Base-by-base conservation (phyloP, 1,140 invertebrate species). In the Triops longicaudatus region DNA sequence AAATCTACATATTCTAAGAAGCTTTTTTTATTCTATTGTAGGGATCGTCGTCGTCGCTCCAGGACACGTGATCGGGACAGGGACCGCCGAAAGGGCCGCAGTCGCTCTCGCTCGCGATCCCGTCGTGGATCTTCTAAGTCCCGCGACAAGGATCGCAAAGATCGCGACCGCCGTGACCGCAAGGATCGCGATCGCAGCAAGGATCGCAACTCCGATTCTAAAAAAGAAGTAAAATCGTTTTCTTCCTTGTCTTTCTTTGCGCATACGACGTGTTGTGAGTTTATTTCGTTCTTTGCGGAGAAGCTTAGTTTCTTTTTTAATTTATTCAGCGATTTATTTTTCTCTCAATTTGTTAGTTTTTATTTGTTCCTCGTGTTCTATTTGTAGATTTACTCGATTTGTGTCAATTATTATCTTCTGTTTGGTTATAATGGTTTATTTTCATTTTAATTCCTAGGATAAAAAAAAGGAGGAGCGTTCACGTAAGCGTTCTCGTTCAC, bases 401-500 rank as follows among this genome's bases (percentile, higher is more conserved):
- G 2, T 37, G 31, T 4, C 7, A 4, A 37, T 37, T 37, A 4
- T 37, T 37, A 37, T 7, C 7, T 37, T 37, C 31, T 37, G 31
- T 37, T 37, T 37, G 31, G n/a, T 44, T 5, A 7, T 17, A 63
- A 63, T 1, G 10, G 14, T 22, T n/a, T 63, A 3, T 63, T 22
- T 6, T 5, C 22, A 12, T n/a, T 63, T 63, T 63, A 1, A 3
- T 5, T 63, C 17, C 17, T 63, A 63, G 50, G 50, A 63, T 63
- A 63, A 63, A 17, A 63, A 63, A 22, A 73, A 50, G 1, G 75
- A 78, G 12, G 84, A 85, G 73, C 84, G 82, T 31, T 81, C 80
- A 7, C 80, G 80, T 28, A 83, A 75, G 43, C 75, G 81, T 14
- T 79, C 79, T 12, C 75, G 78, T 1, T 81, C 82, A 31, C 77